Conservation (phyloP, 2,797 vertebrate genomes). For the Scyliorhinus canicula region DNA sequence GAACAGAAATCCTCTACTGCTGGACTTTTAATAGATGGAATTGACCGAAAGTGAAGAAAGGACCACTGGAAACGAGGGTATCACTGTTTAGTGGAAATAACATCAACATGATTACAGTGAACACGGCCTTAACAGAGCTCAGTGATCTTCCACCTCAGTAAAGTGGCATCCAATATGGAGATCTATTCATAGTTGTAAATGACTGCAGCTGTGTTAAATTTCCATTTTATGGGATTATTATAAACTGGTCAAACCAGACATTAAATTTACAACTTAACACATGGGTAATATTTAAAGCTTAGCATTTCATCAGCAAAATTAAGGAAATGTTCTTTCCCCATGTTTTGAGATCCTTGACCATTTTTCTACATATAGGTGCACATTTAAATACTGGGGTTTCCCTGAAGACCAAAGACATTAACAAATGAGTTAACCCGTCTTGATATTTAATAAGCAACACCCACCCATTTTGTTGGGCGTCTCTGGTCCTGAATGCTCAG, state of each 20-base stretch:
- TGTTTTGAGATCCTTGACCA: not conserved
- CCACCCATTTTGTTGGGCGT: not conserved
- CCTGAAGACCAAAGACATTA: not conserved
- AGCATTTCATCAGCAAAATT: not conserved
- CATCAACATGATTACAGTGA: not conserved
- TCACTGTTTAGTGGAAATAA: not conserved
- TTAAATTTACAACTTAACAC: not conserved
- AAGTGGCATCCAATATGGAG: not conserved
- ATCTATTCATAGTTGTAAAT: not conserved
- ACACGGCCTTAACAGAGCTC: not conserved
- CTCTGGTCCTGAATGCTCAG: not conserved
- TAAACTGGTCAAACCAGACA: constrained; percentile 13
- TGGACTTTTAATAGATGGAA: not conserved
- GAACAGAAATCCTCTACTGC: not conserved
- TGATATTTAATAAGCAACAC: not conserved
- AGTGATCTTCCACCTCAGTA: not conserved
- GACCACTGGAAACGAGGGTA: not conserved
- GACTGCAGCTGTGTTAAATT: not conserved
- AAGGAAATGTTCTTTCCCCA: not conserved
- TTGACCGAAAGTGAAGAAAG: not conserved
- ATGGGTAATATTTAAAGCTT: too few relatives aligned
- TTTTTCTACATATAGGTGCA: not conserved
- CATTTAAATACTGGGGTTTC: not conserved
- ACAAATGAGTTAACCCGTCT: not conserved
- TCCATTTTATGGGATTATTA: constrained; percentile 22